Percentiles rank a stretch among this genome's conserved stretches.
Evolutionary conservation across 2,113 vertebrate species (phyloP).

Genomic region (Mirza zaza): DNA sequence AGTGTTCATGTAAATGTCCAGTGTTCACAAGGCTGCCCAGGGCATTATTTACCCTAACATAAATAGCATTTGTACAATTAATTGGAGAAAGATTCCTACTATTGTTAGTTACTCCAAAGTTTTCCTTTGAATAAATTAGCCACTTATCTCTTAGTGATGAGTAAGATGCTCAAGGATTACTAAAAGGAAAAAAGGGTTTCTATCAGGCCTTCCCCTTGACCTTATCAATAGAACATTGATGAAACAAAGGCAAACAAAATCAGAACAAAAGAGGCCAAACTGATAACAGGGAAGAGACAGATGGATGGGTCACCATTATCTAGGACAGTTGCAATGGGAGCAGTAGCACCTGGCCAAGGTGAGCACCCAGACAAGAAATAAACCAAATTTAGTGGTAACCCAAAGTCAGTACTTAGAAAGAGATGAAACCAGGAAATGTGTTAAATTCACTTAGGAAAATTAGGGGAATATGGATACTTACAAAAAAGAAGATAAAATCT

Average conservation of each 20-base stretch:
- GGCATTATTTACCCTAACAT: background rate
- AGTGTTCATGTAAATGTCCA: background rate
- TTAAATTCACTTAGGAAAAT: background rate
- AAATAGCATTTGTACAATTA: background rate
- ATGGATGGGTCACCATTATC: background rate
- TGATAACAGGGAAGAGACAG: background rate
- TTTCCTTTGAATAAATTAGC: constrained; percentile 48
- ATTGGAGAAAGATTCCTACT: background rate
- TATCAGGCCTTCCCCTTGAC: background rate
- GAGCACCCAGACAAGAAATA: background rate
- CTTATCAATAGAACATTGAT: background rate
- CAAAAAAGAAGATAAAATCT: background rate
- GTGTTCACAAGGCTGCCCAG: background rate
- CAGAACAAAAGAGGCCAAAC: background rate
- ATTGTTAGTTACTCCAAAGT: background rate
- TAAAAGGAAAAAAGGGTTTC: background rate
- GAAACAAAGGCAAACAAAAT: background rate
- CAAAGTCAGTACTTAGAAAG: background rate
- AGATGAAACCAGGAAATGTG: background rate
- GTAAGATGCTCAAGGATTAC: background rate
- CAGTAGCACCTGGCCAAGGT: background rate
- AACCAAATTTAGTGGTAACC: background rate
- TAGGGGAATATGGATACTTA: background rate
- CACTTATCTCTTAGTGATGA: background rate
- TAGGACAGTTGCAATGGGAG: background rate